Conservation (phyloP, 2,888 invertebrate species). For the Ophion obscuratus region DNA sequence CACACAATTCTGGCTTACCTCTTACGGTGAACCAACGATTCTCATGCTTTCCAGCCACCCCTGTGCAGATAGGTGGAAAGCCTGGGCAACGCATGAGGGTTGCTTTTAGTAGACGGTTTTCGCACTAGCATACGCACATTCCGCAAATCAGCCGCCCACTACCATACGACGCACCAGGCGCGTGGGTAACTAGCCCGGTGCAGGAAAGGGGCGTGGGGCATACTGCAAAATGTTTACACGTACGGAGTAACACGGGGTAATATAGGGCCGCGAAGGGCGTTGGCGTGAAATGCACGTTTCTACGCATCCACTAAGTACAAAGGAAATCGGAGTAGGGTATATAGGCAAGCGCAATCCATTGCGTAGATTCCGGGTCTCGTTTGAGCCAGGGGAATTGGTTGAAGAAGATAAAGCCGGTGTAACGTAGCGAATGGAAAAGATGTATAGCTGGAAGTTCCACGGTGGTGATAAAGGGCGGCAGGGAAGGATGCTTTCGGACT, state of each 20-base stretch:
- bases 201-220: conserved; percentile 58
- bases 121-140: conserved; percentile 41
- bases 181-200: conserved; percentile 2
- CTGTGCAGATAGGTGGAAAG: not conserved
- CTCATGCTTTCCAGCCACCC: conserved; percentile 7
- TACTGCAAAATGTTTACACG: conserved; percentile 40
- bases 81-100: not conserved
- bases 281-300: conserved; percentile 29
- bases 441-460: conserved; percentile 15
- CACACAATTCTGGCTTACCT: not conserved
- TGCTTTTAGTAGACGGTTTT: not conserved
- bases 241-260: not conserved
- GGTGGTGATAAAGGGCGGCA: conserved; percentile 7
- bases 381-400: conserved; percentile 45
- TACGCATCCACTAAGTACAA: conserved; percentile 25
- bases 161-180: not conserved
- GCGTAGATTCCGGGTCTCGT: conserved; percentile 28
- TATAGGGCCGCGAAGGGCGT: conserved; percentile 17
- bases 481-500: conserved; percentile 18
- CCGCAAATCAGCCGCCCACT: conserved; percentile 32
- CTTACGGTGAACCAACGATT: conserved; percentile 7
- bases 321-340: conserved; percentile 39
- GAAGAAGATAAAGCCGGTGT: conserved; percentile 38
- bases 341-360: conserved; percentile 16
- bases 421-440: conserved; percentile 31